phyloP scores from a whole-genome alignment of 2,113 vertebrate species.

The Corythaeola cristata region DNA sequence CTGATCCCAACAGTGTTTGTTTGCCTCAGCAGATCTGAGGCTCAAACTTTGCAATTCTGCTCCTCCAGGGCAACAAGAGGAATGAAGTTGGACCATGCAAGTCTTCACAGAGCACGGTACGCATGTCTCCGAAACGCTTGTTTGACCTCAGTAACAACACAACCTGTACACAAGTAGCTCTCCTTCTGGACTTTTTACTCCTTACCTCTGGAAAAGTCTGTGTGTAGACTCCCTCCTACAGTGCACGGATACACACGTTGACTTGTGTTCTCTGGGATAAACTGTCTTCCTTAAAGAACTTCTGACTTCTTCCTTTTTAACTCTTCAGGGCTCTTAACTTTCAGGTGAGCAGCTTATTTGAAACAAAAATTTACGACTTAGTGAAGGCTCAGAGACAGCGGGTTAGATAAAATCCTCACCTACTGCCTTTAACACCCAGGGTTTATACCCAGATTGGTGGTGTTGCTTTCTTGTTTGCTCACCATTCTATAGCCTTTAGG shows the following conservation, averaged over 20 bases:
- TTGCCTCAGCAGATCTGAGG: neutral
- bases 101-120: neutral
- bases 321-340: neutral
- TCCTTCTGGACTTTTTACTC: neutral
- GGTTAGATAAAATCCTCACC: neutral
- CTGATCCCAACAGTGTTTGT: neutral
- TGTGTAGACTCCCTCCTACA: neutral
- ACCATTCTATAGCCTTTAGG: neutral
- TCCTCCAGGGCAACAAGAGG: neutral
- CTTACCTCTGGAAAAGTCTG: neutral
- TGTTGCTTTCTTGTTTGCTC: neutral
- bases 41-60: neutral
- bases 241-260: neutral
- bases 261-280: neutral
- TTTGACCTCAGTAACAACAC: neutral
- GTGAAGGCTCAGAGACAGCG: neutral
- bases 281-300: neutral
- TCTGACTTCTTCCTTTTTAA: neutral
- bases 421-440: neutral
- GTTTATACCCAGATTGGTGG: neutral
- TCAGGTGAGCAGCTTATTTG: neutral
- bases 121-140: neutral
- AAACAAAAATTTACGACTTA: neutral
- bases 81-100: neutral
- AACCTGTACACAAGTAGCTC: neutral